A percentile compares a stretch with the other conserved stretches of the same genome.
Evolutionary conservation across 2,797 vertebrate species (phyloP).

Genomic region (Clarias platycephalus): DNA sequence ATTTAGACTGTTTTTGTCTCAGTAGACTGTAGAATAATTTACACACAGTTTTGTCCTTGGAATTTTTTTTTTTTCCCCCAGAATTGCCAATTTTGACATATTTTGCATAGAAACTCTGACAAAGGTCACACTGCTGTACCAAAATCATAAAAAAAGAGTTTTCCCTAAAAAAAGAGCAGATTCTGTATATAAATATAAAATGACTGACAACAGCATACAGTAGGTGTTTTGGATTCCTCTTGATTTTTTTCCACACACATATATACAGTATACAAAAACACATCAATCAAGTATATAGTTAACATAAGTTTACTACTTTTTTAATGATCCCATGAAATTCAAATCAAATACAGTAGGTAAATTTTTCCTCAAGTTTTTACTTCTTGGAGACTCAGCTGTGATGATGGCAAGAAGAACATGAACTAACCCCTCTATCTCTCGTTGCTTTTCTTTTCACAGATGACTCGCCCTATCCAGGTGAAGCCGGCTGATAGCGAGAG

Average conservation of each 20-base stretch:
- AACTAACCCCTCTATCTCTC: slow-evolving; percentile 65
- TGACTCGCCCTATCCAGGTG: slow-evolving; percentile 99
- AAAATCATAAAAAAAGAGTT: no score
- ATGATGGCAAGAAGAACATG: slow-evolving; percentile 41
- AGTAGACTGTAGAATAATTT: slow-evolving; percentile 1
- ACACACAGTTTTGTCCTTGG: neutral
- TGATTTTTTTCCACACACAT: neutral
- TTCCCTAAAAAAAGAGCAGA: neutral
- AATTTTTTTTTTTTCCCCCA: neutral
- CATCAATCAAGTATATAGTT: neutral
- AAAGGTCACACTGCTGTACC: neutral
- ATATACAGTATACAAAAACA: neutral
- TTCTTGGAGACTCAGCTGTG: slow-evolving; percentile 53
- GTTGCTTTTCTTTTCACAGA: slow-evolving; percentile 76
- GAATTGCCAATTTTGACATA: neutral
- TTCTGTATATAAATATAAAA: neutral
- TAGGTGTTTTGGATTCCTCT: neutral
- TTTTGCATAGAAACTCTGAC: slow-evolving; percentile 9
- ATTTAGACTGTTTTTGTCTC: slow-evolving; percentile 10
- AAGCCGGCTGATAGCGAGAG: slow-evolving; percentile 98
- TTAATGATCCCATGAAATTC: neutral
- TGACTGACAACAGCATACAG: neutral
- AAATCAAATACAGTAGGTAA: neutral
- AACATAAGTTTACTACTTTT: neutral
- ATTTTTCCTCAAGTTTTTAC: slow-evolving; percentile 40